Evolutionary conservation across 2,888 invertebrate genomes (phyloP).

Genomic region (Pseudococcus longispinus): DNA sequence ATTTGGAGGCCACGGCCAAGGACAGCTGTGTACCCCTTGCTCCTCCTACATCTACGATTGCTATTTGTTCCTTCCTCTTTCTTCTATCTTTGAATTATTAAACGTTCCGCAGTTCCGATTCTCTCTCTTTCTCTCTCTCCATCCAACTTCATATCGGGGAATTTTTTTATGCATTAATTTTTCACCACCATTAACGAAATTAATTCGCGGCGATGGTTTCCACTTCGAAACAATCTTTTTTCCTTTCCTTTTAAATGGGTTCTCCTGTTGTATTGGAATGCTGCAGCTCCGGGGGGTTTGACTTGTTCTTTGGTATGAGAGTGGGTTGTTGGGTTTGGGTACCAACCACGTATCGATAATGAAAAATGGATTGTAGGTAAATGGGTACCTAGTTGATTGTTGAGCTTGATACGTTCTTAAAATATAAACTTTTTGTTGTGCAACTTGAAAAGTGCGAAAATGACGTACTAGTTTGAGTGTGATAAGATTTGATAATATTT

Average conservation of each 20-base stretch:
- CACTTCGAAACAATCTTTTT: neutral
- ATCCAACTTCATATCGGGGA: neutral
- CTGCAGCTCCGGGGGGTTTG: neutral
- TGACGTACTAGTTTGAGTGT: neutral
- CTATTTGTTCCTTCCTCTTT: conserved; percentile 56
- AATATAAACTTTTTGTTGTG: neutral
- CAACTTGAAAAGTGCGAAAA: neutral
- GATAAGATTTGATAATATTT: conserved; percentile 12
- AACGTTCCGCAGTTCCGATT: conserved; percentile 55
- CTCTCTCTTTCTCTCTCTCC: neutral
- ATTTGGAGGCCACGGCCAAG: conserved; percentile 57
- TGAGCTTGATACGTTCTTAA: neutral
- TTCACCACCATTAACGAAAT: conserved; percentile 21
- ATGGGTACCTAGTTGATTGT: neutral
- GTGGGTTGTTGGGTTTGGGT: neutral
- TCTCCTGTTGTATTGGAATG: neutral
- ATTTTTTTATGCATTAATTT: conserved; percentile 20
- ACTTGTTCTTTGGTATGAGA: neutral
- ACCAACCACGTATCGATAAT: neutral
- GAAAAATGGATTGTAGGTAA: neutral
- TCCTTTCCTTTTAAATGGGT: neutral
- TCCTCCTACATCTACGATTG: neutral
- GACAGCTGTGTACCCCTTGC: conserved; percentile 48
- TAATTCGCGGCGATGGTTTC: neutral
- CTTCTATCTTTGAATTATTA: conserved; percentile 49